Percentiles rank a stretch among this genome's conserved stretches.
Conservation (phyloP, 2,113 vertebrate species). For the Aramus guarauna region DNA sequence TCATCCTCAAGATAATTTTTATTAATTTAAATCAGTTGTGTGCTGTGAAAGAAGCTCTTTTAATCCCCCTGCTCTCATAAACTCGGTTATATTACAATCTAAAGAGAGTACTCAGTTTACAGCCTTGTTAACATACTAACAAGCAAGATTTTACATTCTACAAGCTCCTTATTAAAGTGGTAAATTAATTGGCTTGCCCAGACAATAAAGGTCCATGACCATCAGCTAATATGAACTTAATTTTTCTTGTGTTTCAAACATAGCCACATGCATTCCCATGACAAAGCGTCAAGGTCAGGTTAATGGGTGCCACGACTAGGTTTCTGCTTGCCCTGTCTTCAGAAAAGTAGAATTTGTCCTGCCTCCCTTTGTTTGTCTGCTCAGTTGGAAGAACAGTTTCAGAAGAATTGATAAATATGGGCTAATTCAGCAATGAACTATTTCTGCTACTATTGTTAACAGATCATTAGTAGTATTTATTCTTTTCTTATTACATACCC, state of each 20-base stretch:
- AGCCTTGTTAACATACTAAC: slow-evolving; percentile 39
- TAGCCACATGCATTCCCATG: fast-evolving
- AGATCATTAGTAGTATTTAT: not conserved
- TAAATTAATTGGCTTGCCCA: slow-evolving; percentile 46
- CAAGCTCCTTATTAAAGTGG: slow-evolving; percentile 8
- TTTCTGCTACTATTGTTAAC: not conserved
- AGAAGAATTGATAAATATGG: not conserved
- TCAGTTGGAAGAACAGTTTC: not conserved
- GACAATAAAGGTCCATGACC: not conserved
- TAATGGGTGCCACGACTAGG: not conserved
- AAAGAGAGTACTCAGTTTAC: slow-evolving; percentile 26
- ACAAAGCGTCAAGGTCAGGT: not conserved
- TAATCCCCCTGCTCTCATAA: slow-evolving; percentile 27
- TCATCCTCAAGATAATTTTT: slow-evolving; percentile 16
- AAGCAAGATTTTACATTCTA: slow-evolving; percentile 9
- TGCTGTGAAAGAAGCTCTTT: not conserved
- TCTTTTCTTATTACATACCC: not conserved
- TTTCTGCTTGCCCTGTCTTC: not conserved
- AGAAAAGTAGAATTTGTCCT: not conserved
- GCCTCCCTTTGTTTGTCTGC: not conserved
- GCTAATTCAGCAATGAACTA: not conserved
- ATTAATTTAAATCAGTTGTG: slow-evolving; percentile 33
- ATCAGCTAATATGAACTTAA: not conserved
- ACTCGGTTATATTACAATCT: not conserved
- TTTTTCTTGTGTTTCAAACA: not conserved